Percentiles rank a stretch among this genome's conserved stretches.
These are phyloP conservation scores for Trichomalopsis sarcophagae DNA, from an alignment of 1,140 invertebrate species.

Conservation along the genomic window DNA sequence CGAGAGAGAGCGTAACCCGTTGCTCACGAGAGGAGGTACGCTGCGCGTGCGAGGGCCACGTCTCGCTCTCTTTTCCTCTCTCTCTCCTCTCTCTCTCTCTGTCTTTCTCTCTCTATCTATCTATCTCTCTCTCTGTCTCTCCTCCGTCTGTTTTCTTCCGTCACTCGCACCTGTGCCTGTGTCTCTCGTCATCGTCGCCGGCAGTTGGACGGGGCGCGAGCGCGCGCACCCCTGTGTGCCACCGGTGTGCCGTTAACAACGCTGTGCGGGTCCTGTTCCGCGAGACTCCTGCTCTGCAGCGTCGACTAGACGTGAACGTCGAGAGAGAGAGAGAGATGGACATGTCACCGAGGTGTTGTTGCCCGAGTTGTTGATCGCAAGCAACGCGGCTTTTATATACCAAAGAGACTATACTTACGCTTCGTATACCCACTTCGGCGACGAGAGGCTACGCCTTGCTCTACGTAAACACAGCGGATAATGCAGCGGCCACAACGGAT, in stretches of 20 bases:
- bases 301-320: not conserved
- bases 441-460: not conserved
- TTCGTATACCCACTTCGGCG: not conserved
- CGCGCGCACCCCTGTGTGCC: not conserved
- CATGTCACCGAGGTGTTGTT: slow-evolving; percentile 21
- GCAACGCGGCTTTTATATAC: not conserved
- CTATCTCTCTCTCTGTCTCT: not conserved
- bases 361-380: not conserved
- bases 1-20: slow-evolving; percentile 72
- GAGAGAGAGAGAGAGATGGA: not conserved
- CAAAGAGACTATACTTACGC: not conserved
- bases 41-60: slow-evolving; percentile 43
- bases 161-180: not conserved
- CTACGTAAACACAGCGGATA: not conserved
- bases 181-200: slow-evolving; percentile 1
- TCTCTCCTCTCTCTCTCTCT: slow-evolving; percentile 32
- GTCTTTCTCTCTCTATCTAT: slow-evolving; percentile 22
- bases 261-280: not conserved
- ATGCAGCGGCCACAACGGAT: not conserved
- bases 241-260: slow-evolving; percentile 27
- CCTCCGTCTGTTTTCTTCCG: slow-evolving; percentile 12
- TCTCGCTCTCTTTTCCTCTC: slow-evolving; percentile 33
- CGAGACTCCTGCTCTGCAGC: no score
- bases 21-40: slow-evolving; percentile 61
- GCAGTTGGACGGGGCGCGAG: not conserved